These are phyloP conservation scores for Catocala fraxini DNA, from an alignment of 2,888 invertebrate species.

Conservation along the genomic window DNA sequence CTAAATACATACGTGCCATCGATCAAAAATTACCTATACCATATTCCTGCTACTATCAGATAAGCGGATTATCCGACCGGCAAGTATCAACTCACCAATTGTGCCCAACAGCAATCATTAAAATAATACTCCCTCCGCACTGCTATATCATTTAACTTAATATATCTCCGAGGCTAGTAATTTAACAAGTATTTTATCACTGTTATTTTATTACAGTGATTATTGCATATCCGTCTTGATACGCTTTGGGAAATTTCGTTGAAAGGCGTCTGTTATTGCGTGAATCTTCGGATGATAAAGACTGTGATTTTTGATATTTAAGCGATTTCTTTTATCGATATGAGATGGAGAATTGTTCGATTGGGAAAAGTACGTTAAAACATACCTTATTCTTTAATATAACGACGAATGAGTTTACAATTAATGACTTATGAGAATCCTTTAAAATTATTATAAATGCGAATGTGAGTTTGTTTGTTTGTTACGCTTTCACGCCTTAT, in stretches of 20 bases:
- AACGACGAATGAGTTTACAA: too few species aligned
- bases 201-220: conserved; percentile 35
- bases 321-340: neutral
- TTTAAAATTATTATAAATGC: too few species aligned
- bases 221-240: conserved; percentile 30
- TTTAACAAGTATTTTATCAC: conserved; percentile 41
- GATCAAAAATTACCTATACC: neutral
- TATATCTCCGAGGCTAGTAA: conserved; percentile 40
- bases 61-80: conserved; percentile 24
- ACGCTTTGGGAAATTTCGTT: conserved; percentile 13
- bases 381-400: too few species aligned
- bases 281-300: conserved; percentile 10
- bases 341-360: neutral
- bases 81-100: conserved; percentile 31
- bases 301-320: conserved; percentile 8
- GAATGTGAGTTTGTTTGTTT: too few species aligned
- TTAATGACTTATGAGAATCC: too few species aligned
- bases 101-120: conserved; percentile 48
- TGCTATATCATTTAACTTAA: conserved; percentile 42
- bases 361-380: neutral
- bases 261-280: conserved; percentile 10
- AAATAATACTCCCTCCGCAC: conserved; percentile 33
- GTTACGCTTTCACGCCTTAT: too few species aligned
- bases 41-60: neutral
- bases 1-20: neutral